Evolutionary conservation across 1,140 invertebrate species (phyloP), one percentile per base, ranked within the genome.

Genomic region (Panagrolaimus sp.): DNA sequence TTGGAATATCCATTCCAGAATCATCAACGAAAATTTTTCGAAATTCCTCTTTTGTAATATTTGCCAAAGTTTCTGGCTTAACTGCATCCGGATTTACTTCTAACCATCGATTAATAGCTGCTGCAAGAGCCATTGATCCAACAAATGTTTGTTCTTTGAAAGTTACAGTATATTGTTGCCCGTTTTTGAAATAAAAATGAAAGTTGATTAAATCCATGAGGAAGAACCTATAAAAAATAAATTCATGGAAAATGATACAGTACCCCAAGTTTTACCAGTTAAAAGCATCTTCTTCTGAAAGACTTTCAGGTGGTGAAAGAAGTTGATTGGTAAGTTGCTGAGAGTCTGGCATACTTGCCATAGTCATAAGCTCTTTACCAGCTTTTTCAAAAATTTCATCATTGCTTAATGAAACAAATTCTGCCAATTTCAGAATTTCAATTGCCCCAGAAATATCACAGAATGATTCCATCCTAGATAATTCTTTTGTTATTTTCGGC

Each of bases 121-220:
- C 52, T n/a, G 52, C 52, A 58, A 21, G 21, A n/a, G 1, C 52
- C 52, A 58, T 58, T 58, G 52, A 58, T 10, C 52, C 52, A 17
- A 58, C 52, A 58, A 26, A 58, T 21, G 5, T 58, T 28, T 58
- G 21, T 1, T 21, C 52, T 17, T 58, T n/a, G 17, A 58, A 21
- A 12, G 21, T 17, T n/a, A 58, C 52, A 4, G 28, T 28, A 58
- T 58, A 58, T 12, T 21, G 52, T 26, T 58, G 21, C 4, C 28
- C 21, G 17, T 21, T 58, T 12, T 58, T 28, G 52, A n/a, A 58
- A 58, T 26, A 58, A n/a, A 58, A 58, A 28, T 58, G 52, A 58
- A 58, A 58, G 17, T 58, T 58, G 52, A 58, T 58, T 28, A 58
- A 58, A 24, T 58, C 52, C 52, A 58, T 58, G 52, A 58, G 52